These are phyloP conservation scores for Oreotragus oreotragus DNA, from an alignment of 2,113 vertebrate genomes.

Conservation along the genomic window DNA sequence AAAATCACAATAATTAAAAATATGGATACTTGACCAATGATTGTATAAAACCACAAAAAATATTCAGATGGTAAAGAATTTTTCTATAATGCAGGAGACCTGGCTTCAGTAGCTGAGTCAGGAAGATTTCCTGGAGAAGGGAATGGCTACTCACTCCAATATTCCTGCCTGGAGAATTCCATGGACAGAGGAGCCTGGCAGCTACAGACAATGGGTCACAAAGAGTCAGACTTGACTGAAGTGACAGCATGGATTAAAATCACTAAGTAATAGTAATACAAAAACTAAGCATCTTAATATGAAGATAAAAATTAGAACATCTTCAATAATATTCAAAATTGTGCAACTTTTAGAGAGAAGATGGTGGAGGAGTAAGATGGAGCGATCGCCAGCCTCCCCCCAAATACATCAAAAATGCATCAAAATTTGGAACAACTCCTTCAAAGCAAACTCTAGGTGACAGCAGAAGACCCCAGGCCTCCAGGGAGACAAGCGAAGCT, in stretches of 20 bases:
- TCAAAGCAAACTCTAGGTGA: background rate
- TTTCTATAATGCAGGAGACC: background rate
- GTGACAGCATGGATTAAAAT: background rate
- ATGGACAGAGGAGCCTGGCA: background rate
- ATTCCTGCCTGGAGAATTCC: background rate
- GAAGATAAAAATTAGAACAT: background rate
- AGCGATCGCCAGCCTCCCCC: rapidly evolving
- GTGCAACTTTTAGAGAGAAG: background rate
- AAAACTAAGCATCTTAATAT: background rate
- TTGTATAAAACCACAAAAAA: background rate
- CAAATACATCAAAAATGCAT: background rate
- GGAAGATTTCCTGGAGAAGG: background rate
- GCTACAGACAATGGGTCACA: background rate
- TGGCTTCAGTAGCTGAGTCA: background rate
- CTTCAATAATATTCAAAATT: background rate
- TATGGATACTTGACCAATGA: background rate
- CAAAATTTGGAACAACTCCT: background rate
- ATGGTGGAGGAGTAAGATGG: background rate
- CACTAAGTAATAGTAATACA: background rate
- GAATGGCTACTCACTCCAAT: background rate
- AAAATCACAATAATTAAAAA: background rate
- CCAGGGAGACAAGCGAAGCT: background rate
- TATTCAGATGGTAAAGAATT: background rate
- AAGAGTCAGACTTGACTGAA: background rate
- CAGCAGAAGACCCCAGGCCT: background rate